phyloP scores from a whole-genome alignment of 2,797 vertebrate genomes.

The Galaxias olidus region DNA sequence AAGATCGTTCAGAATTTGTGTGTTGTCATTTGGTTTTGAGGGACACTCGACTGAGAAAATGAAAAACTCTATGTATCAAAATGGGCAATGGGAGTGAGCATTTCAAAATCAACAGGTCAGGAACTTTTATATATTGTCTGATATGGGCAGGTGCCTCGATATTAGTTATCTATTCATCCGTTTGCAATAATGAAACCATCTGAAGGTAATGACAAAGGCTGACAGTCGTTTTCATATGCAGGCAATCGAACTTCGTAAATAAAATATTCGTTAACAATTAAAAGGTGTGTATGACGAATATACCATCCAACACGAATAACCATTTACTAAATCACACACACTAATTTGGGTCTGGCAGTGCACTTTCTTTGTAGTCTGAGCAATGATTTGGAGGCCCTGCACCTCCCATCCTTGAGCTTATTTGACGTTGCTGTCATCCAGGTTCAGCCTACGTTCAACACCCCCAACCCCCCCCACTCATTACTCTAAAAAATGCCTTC shows the following conservation, averaged over 20 bases:
- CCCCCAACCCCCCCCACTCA: constrained; percentile 63
- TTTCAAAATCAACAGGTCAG: too few species aligned
- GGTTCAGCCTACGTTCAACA: constrained; percentile 73
- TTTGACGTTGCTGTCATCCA: constrained; percentile 50
- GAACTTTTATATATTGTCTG: too few species aligned
- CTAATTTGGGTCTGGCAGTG: not conserved
- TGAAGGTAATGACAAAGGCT: not conserved
- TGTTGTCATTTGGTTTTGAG: too few species aligned
- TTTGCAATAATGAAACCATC: too few species aligned
- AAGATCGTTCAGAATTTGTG: too few species aligned
- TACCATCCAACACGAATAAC: not conserved
- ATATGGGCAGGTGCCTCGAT: too few species aligned
- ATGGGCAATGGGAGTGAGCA: too few species aligned
- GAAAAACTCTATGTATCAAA: too few species aligned
- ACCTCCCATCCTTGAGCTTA: constrained; percentile 28
- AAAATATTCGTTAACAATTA: constrained; percentile 21
- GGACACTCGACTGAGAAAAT: too few species aligned
- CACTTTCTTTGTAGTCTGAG: constrained; percentile 12
- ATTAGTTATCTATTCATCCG: too few species aligned
- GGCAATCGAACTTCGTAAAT: constrained; percentile 7
- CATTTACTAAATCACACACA: not conserved
- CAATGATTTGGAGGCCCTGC: constrained; percentile 21
- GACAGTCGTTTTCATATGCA: not conserved
- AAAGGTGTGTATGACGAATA: constrained; percentile 3
- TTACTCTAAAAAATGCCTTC: constrained; percentile 73